Base-by-base conservation (phyloP, 23 tunicate genomes). In the Diplosoma virens region DNA sequence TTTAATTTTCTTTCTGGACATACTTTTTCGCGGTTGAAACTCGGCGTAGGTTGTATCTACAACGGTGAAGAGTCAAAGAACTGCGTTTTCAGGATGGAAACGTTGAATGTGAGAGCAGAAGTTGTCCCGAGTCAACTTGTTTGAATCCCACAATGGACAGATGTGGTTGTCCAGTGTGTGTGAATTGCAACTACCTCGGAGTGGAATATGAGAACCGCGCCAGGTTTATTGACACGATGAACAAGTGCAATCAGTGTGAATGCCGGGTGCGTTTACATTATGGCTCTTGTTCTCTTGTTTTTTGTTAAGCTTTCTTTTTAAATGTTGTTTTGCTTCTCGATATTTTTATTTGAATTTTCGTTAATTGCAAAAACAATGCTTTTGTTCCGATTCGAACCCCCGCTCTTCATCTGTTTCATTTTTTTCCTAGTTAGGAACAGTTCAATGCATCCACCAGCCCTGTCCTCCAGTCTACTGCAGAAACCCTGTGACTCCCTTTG, bases 191-290 rank as follows among this genome's bases (percentile, higher is more conserved):
- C 63, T 90, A 78, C 60, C 50, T 79, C 34, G 97, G 97, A 65
- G 71, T 84, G 35, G 80, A 76, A 33, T 78, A 85, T 32, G 79
- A 81, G 7, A 76, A 76, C 47, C 37, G 75, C 60, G 88, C 82
- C 27, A 60, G 34, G 18, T 89, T 89, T 36, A 53, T 59, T 20
- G 96, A 89, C 48, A 47, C 88, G 4, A 81, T 76, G 77, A 82
- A 89, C 66, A 71, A 78, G 71, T 89, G 96, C 81, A 89, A 82
- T 58, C 89, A 82, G 47, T 89, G 96, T 37, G 66, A 70, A 1
- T 89, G 96, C 59, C 45, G 58, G 59, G 96, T 89, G 33, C 61
- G 81, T 0, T 27, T 33, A 41, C 9, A 14, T 7, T 41, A 9
- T 41, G 14, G 14, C 14, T 41, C 50, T 9, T 14, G 50, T 41